Percentiles rank a stretch among this genome's conserved stretches.
Evolutionary conservation across 2,888 invertebrate genomes (phyloP).

Genomic region (Trissolcus japonicus): DNA sequence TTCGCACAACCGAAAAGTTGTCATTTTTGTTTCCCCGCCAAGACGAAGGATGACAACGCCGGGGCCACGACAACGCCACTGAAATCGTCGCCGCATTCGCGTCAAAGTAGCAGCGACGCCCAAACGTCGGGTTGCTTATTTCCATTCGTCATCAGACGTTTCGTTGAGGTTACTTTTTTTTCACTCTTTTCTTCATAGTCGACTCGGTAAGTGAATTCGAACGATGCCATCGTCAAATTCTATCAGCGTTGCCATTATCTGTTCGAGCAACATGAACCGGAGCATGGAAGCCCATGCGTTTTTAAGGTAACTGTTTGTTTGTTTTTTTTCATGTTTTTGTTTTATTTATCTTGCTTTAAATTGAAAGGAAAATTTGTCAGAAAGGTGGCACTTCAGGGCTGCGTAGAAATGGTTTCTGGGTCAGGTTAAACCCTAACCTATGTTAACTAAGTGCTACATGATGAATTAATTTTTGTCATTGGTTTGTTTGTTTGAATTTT

Average conservation of each 20-base stretch:
- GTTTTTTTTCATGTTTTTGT: neutral
- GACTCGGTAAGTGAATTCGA: too few relatives aligned
- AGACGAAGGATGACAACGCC: too few relatives aligned
- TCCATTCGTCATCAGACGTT: too few relatives aligned
- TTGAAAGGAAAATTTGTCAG: neutral
- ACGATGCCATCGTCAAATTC: slow-evolving; percentile 70
- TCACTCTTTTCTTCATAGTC: neutral
- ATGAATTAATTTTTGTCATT: neutral
- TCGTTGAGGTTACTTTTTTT: too few relatives aligned
- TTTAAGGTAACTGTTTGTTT: slow-evolving; percentile 79
- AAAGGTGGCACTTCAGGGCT: neutral
- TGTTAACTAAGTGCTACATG: neutral
- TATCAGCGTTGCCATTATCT: slow-evolving; percentile 94
- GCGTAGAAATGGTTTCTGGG: neutral
- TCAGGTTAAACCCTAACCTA: neutral
- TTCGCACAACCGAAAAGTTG: too few relatives aligned
- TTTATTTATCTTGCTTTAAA: too few relatives aligned
- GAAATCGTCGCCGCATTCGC: too few relatives aligned
- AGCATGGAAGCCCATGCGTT: slow-evolving; percentile 99
- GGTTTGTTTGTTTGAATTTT: neutral
- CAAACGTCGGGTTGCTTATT: too few relatives aligned
- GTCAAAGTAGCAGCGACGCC: too few relatives aligned
- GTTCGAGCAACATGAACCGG: slow-evolving; percentile 99
- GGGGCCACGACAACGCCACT: too few relatives aligned
- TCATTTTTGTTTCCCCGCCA: too few relatives aligned